phyloP scores from a whole-genome alignment of 2,888 invertebrate species.

The Hydraecia micacea region DNA sequence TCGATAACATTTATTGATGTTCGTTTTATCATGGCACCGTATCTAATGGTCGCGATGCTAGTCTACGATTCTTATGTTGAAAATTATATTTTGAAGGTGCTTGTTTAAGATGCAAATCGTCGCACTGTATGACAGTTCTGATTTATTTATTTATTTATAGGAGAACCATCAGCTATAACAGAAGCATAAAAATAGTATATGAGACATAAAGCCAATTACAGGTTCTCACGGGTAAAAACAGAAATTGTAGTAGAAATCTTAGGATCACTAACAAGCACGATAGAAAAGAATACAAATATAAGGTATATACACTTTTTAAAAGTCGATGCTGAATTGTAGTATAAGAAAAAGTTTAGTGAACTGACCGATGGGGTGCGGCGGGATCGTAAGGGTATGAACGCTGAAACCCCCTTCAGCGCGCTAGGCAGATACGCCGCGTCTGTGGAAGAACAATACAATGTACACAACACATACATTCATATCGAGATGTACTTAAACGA shows the following conservation, averaged over 20 bases:
- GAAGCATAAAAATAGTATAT: too few species aligned
- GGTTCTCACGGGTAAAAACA: too few species aligned
- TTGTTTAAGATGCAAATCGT: background rate
- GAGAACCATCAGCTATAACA: too few species aligned
- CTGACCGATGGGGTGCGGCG: slow-evolving; percentile 16
- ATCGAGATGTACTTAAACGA: background rate
- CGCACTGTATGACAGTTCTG: background rate
- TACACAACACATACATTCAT: background rate
- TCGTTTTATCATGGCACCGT: background rate
- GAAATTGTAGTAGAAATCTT: too few species aligned
- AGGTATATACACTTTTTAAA: too few species aligned
- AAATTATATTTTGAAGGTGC: background rate
- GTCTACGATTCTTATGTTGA: background rate
- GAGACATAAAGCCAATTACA: too few species aligned
- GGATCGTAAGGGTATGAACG: background rate
- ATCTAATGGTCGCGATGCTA: background rate
- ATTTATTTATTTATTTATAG: too few species aligned
- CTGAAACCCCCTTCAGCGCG: fast-evolving
- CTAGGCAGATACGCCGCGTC: fast-evolving
- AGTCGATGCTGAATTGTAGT: background rate
- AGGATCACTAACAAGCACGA: too few species aligned
- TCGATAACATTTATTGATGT: background rate
- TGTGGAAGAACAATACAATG: slow-evolving; percentile 1
- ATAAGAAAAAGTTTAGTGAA: background rate
- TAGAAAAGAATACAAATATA: too few species aligned